These are phyloP conservation scores for Hypocryptadius cinnamomeus DNA, from an alignment of 2,113 vertebrate species.

Conservation along the genomic window DNA sequence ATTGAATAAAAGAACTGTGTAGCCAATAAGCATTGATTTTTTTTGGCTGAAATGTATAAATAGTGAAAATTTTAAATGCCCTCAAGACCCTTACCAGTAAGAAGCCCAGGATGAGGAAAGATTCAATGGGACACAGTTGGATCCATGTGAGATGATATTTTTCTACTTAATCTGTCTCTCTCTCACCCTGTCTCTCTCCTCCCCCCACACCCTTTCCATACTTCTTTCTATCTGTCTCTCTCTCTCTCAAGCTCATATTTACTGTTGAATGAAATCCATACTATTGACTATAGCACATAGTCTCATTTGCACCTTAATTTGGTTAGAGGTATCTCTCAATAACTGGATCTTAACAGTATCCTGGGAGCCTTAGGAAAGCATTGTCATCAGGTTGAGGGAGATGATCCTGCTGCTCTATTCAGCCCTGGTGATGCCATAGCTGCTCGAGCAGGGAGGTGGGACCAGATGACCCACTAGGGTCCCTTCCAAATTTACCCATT, in stretches of 20 bases:
- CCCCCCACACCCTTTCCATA: neutral
- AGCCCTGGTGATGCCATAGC: too few relatives aligned
- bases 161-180: neutral
- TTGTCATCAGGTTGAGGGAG: rapidly evolving
- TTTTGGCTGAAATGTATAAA: neutral
- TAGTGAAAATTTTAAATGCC: neutral
- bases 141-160: rapidly evolving
- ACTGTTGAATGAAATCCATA: neutral
- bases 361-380: neutral
- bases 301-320: neutral
- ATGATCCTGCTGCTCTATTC: neutral
- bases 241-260: neutral
- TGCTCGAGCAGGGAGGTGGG: neutral
- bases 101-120: neutral
- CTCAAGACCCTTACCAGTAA: neutral
- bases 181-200: neutral
- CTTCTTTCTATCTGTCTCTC: neutral
- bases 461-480: neutral
- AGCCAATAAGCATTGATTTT: neutral
- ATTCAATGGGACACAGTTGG: rapidly evolving
- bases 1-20: neutral
- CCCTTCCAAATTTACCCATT: neutral
- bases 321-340: neutral
- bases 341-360: neutral
- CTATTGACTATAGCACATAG: neutral